These are phyloP conservation scores for Heliornis fulica DNA, from an alignment of 2,113 vertebrate genomes.

Conservation along the genomic window DNA sequence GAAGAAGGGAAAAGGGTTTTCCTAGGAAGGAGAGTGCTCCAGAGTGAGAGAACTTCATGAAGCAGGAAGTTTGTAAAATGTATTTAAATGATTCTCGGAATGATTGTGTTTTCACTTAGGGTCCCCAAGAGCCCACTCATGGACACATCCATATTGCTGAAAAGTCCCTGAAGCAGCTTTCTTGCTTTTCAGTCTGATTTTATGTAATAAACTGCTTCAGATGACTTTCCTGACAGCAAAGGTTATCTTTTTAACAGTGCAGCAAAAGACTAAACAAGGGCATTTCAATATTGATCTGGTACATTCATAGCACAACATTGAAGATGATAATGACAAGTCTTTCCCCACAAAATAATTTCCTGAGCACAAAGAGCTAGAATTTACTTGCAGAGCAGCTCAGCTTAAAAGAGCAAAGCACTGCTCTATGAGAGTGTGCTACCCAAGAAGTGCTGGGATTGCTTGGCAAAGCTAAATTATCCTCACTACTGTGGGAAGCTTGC, in stretches of 20 bases:
- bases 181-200: not conserved
- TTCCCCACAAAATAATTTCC: not conserved
- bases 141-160: not conserved
- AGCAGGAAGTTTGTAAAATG: not conserved
- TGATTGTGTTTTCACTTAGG: not conserved
- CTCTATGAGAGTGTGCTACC: not conserved
- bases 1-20: not conserved
- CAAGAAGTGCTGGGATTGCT: not conserved
- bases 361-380: not conserved
- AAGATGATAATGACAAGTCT: not conserved
- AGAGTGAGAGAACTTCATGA: not conserved
- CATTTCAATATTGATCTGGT: not conserved
- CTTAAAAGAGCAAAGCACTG: not conserved
- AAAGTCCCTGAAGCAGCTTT: not conserved
- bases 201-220: not conserved
- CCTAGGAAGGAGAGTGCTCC: not conserved
- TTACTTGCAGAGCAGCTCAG: not conserved
- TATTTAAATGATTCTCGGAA: not conserved
- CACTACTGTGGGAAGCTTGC: not conserved
- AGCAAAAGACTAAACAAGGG: not conserved
- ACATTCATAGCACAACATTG: not conserved
- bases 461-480: not conserved
- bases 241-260: not conserved
- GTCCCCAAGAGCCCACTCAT: fast-evolving
- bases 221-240: not conserved